A percentile compares a stretch with the other conserved stretches of the same genome.
Evolutionary conservation across 2,113 vertebrate genomes (phyloP).

Genomic region (Pseudopodoces humilis): DNA sequence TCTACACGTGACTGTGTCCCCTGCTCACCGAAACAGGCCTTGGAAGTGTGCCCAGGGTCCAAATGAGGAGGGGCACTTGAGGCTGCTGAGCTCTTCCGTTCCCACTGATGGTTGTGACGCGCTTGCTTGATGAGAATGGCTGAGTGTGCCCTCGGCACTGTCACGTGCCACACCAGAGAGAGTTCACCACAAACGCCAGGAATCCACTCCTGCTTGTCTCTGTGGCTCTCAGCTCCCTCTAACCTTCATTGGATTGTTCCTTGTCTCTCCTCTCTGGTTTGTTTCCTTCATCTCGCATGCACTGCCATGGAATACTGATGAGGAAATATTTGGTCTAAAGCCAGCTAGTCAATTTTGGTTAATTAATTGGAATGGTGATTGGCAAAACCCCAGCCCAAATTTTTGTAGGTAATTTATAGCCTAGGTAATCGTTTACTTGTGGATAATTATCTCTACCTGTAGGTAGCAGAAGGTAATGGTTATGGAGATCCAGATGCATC

Average conservation of each 20-base stretch:
- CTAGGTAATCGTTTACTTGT: slow-evolving; percentile 58
- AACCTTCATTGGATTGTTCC: neutral
- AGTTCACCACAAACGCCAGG: fast-evolving
- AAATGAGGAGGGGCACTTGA: fast-evolving
- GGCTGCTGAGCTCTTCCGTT: neutral
- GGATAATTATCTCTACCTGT: slow-evolving; percentile 70
- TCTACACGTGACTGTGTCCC: fast-evolving
- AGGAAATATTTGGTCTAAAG: slow-evolving; percentile 56
- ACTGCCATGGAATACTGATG: slow-evolving; percentile 55
- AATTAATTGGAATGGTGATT: slow-evolving; percentile 74
- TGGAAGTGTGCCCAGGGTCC: neutral
- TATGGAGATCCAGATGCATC: slow-evolving; percentile 54
- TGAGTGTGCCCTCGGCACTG: no score
- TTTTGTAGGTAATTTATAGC: slow-evolving; percentile 73
- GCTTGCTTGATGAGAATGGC: neutral
- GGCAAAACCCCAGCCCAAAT: slow-evolving; percentile 71
- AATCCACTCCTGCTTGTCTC: neutral
- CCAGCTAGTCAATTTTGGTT: slow-evolving; percentile 66
- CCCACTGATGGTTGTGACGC: fast-evolving
- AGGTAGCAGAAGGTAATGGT: slow-evolving; percentile 56
- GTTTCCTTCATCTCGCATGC: slow-evolving; percentile 20
- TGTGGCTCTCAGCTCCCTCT: neutral
- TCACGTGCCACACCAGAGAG: fast-evolving
- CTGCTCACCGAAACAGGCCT: fast-evolving
- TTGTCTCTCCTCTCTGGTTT: neutral